Conservation (phyloP, 2,113 vertebrate species). For the Elephantulus edwardii region DNA sequence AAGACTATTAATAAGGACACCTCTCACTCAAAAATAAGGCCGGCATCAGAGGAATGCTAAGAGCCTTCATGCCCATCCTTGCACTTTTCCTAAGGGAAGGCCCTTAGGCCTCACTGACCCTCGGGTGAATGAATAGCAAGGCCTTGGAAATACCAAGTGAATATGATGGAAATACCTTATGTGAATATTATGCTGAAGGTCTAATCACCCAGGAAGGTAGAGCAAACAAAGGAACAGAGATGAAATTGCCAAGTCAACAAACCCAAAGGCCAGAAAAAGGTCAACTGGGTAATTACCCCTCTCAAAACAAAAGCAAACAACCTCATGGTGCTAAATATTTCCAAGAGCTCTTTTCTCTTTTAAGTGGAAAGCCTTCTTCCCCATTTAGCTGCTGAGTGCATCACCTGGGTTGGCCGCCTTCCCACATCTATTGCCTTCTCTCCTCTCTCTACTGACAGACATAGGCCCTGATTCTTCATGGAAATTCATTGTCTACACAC, state of each 20-base stretch:
- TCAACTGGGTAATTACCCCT: conserved; percentile 12
- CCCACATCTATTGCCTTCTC: accelerated
- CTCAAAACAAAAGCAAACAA: neutral
- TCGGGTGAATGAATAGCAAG: too few species aligned
- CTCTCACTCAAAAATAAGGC: neutral
- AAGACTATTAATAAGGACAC: neutral
- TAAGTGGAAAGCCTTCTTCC: neutral
- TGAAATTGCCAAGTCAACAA: conserved; percentile 72
- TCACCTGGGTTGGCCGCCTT: neutral
- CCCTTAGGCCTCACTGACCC: neutral
- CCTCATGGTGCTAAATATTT: neutral
- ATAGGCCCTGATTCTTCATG: neutral
- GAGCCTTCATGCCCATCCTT: neutral
- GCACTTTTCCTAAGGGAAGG: neutral
- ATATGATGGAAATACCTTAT: too few species aligned
- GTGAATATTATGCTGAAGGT: neutral
- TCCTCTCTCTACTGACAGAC: neutral
- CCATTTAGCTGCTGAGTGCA: neutral
- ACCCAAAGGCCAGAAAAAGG: neutral
- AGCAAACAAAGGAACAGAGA: conserved; percentile 63
- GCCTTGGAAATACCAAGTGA: conserved; percentile 45
- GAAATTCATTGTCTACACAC: neutral
- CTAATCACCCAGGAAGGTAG: conserved; percentile 66
- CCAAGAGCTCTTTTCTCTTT: neutral
- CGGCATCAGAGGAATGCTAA: neutral